phyloP scores from a whole-genome alignment of 2,888 invertebrate species.

The Gymnoscelis rufifasciata region DNA sequence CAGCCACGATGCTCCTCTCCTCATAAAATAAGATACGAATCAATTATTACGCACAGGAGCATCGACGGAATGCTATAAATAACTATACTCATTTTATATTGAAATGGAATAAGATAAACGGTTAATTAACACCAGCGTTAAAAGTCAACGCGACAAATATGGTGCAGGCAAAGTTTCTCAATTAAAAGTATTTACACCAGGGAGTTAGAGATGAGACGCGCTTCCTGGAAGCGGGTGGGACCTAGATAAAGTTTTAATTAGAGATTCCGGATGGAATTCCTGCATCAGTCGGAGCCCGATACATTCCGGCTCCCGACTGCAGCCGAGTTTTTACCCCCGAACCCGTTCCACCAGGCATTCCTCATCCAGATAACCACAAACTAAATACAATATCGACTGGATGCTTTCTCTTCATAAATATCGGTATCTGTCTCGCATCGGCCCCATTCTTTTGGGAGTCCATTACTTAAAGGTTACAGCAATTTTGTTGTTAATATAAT shows the following conservation, averaged over 20 bases:
- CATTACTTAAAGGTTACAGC: too few relatives aligned
- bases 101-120: constrained; percentile 12
- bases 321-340: constrained; percentile 66
- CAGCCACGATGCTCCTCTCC: constrained; percentile 23
- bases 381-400: constrained; percentile 56
- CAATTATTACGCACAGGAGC: constrained; percentile 28
- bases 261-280: constrained; percentile 74
- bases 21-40: constrained; percentile 29
- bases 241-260: constrained; percentile 78
- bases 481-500: too few relatives aligned
- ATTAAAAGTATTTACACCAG: constrained; percentile 24
- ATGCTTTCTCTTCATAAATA: constrained; percentile 50
- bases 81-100: constrained; percentile 29
- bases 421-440: constrained; percentile 31
- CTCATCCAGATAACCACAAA: constrained; percentile 53
- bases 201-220: constrained; percentile 20
- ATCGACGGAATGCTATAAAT: not conserved
- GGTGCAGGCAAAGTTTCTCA: constrained; percentile 19
- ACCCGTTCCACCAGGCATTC: constrained; percentile 61
- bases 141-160: not conserved
- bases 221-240: constrained; percentile 42
- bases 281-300: constrained; percentile 57
- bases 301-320: constrained; percentile 71
- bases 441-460: constrained; percentile 32
- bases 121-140: constrained; percentile 9